Evolutionary conservation across 2,113 vertebrate species (phyloP).

Genomic region (Gobius niger): DNA sequence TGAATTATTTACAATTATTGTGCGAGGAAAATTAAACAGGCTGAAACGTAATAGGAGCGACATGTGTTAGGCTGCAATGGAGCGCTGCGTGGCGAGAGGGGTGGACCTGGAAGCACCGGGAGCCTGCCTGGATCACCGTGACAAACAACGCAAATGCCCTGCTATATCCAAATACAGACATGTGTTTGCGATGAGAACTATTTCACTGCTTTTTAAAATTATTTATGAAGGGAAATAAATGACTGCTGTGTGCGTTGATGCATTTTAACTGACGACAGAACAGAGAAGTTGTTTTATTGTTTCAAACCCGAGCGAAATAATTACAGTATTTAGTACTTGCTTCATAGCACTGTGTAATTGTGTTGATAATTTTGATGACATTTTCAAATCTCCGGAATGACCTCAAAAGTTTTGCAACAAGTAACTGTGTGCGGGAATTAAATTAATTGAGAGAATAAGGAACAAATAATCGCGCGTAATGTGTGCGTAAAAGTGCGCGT

Average conservation of each 20-base stretch:
- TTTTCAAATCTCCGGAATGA: neutral
- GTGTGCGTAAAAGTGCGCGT: no score
- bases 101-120: conserved; percentile 49
- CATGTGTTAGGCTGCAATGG: conserved; percentile 81
- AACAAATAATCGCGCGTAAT: no score
- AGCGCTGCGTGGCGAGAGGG: conserved; percentile 43
- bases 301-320: neutral
- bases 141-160: no score
- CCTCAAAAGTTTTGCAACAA: no score
- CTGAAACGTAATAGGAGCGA: conserved; percentile 86
- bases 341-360: neutral
- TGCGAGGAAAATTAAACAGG: conserved; percentile 88
- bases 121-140: conserved; percentile 11
- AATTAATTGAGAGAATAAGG: no score
- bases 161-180: neutral
- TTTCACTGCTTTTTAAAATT: neutral
- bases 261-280: neutral
- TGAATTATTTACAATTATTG: conserved; percentile 94
- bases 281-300: neutral
- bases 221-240: neutral
- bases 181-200: neutral
- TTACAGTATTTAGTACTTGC: neutral
- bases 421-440: no score
- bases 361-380: neutral
- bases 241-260: neutral